Evolutionary conservation across 2,888 invertebrate genomes (phyloP).

Genomic region (Axea sp.): DNA sequence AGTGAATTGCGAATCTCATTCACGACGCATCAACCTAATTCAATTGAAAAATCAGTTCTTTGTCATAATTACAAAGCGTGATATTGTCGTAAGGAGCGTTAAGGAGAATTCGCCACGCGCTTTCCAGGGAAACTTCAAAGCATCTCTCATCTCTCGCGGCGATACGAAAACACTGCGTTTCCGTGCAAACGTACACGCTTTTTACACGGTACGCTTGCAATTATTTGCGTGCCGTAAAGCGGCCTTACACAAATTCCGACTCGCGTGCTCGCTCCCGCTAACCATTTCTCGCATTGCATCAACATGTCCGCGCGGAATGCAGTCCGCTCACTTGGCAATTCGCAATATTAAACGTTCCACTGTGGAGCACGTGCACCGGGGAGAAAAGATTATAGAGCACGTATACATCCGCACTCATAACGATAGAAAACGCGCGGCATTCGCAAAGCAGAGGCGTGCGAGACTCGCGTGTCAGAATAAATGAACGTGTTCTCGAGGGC

Average conservation of each 20-base stretch:
- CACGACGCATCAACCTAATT: constrained; percentile 1
- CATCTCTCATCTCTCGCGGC: constrained; percentile 12
- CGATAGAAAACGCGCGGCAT: constrained; percentile 28
- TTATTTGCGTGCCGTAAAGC: constrained; percentile 32
- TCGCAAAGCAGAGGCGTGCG: constrained; percentile 22
- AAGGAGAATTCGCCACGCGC: constrained; percentile 20
- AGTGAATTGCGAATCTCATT: neutral
- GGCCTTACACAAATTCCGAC: constrained; percentile 45
- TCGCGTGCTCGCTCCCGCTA: constrained; percentile 46
- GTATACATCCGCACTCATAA: constrained; percentile 36
- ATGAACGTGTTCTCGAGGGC: constrained; percentile 28
- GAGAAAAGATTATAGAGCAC: constrained; percentile 47
- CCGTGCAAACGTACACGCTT: constrained; percentile 20
- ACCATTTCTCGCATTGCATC: constrained; percentile 53
- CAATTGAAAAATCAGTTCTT: constrained; percentile 16
- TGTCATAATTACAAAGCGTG: constrained; percentile 8
- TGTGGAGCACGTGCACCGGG: constrained; percentile 43
- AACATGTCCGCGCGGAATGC: constrained; percentile 47
- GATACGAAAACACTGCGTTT: constrained; percentile 22
- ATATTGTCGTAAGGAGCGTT: constrained; percentile 8
- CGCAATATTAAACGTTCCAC: constrained; percentile 48
- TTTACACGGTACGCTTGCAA: constrained; percentile 25
- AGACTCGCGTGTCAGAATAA: constrained; percentile 50
- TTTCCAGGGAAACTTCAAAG: constrained; percentile 23
- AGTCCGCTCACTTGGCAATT: constrained; percentile 35